phyloP scores from a whole-genome alignment of 2,113 vertebrate genomes.

The Pachypanchax playfairii region DNA sequence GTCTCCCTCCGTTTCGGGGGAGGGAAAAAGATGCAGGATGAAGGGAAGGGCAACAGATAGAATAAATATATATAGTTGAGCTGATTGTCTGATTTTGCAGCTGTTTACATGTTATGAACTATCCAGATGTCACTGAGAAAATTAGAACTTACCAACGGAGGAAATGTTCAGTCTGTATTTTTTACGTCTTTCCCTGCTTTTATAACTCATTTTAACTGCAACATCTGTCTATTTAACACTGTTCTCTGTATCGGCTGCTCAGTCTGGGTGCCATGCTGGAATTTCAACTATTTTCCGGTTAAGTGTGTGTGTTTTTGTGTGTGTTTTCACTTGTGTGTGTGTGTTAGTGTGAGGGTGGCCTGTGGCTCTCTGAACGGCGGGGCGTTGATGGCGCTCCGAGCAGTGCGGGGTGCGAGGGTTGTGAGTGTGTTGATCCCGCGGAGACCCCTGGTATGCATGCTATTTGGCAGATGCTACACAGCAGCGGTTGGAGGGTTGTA shows the following conservation, averaged over 20 bases:
- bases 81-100: conserved; percentile 25
- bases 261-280: conserved; percentile 66
- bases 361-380: conserved; percentile 35
- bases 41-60: conserved; percentile 9
- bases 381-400: conserved; percentile 48
- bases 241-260: conserved; percentile 65
- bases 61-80: conserved; percentile 9
- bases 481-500: conserved; percentile 43
- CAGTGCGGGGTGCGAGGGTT: conserved; percentile 48
- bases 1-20: conserved; percentile 18
- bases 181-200: conserved; percentile 7
- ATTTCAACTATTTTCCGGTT: conserved; percentile 75
- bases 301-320: conserved; percentile 29
- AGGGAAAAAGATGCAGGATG: conserved; percentile 7
- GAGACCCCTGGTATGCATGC: conserved; percentile 69
- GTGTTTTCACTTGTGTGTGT: conserved; percentile 20
- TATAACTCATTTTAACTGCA: conserved; percentile 23
- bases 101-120: conserved; percentile 1
- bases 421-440: conserved; percentile 55
- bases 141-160: neutral
- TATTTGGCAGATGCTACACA: conserved; percentile 56
- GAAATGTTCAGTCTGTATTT: conserved; percentile 1
- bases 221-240: conserved; percentile 63
- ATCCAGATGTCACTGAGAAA: conserved; percentile 8
- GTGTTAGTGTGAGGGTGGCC: conserved; percentile 10